Evolutionary conservation across 2,797 vertebrate species (phyloP).

Genomic region (Ctenopoma multispine): DNA sequence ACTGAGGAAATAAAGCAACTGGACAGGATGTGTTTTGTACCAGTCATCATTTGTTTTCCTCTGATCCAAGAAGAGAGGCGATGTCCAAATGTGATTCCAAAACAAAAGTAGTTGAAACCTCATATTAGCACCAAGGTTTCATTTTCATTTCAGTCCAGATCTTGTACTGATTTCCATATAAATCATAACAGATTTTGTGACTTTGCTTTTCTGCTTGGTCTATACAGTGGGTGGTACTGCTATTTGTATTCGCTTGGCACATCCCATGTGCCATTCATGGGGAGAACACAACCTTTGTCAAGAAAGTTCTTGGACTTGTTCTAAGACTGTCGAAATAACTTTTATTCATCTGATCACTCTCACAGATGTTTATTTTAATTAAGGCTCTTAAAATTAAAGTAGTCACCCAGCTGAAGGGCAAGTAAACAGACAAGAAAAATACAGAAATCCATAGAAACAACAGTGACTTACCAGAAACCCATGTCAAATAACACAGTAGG

Average conservation of each 20-base stretch:
- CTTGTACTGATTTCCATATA: constrained; percentile 74
- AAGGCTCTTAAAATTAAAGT: constrained; percentile 3
- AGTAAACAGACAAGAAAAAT: background rate
- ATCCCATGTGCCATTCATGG: constrained; percentile 7
- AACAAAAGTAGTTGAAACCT: constrained; percentile 53
- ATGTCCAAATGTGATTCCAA: constrained; percentile 19
- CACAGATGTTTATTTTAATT: constrained; percentile 9
- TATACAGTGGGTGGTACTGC: background rate
- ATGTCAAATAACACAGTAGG: constrained; percentile 8
- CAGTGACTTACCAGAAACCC: background rate
- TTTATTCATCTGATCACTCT: constrained; percentile 12
- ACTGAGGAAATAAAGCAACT: constrained; percentile 32
- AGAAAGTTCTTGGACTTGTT: background rate
- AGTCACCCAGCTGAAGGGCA: constrained; percentile 2
- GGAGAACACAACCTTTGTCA: constrained; percentile 3
- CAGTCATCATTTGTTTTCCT: constrained; percentile 22
- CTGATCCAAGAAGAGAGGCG: background rate
- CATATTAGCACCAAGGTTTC: constrained; percentile 50
- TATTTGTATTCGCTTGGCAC: constrained; percentile 30
- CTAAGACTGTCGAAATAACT: constrained; percentile 1
- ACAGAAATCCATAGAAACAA: background rate
- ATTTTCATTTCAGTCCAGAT: constrained; percentile 51
- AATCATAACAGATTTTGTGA: constrained; percentile 53
- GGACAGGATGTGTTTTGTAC: constrained; percentile 12
- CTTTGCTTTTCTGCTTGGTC: constrained; percentile 34